These are phyloP conservation scores for Zhengitettix transpicula DNA, from an alignment of 2,888 invertebrate genomes.

Conservation along the genomic window DNA sequence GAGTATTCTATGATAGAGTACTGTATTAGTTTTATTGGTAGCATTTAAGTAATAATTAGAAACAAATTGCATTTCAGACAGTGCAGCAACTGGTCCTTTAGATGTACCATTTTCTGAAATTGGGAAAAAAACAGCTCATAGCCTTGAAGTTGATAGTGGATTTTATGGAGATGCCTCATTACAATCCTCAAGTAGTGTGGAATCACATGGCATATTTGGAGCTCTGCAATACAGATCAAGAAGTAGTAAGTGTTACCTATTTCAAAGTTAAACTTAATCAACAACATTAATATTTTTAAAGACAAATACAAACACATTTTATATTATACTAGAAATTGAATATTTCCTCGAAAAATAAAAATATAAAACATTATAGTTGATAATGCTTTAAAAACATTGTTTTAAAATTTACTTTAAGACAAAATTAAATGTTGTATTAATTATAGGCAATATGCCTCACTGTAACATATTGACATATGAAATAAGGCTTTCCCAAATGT, in stretches of 20 bases:
- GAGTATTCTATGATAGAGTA: background rate
- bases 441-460: too few relatives aligned
- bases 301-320: too few relatives aligned
- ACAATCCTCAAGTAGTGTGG: conserved; percentile 7
- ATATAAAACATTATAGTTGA: too few relatives aligned
- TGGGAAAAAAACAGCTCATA: background rate
- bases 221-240: too few relatives aligned
- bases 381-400: too few relatives aligned
- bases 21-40: background rate
- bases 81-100: conserved; percentile 8
- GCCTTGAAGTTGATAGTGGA: conserved; percentile 17
- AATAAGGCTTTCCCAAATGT: too few relatives aligned
- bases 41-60: background rate
- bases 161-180: conserved; percentile 17
- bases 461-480: too few relatives aligned
- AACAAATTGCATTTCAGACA: background rate
- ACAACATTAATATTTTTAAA: background rate
- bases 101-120: conserved; percentile 9
- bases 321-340: too few relatives aligned
- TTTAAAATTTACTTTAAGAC: too few relatives aligned
- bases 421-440: too few relatives aligned
- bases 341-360: too few relatives aligned
- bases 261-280: background rate
- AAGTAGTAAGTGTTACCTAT: too few relatives aligned
- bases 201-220: background rate